Base-by-base conservation (phyloP, 2,888 invertebrate genomes). In the Pyralis farinalis region DNA sequence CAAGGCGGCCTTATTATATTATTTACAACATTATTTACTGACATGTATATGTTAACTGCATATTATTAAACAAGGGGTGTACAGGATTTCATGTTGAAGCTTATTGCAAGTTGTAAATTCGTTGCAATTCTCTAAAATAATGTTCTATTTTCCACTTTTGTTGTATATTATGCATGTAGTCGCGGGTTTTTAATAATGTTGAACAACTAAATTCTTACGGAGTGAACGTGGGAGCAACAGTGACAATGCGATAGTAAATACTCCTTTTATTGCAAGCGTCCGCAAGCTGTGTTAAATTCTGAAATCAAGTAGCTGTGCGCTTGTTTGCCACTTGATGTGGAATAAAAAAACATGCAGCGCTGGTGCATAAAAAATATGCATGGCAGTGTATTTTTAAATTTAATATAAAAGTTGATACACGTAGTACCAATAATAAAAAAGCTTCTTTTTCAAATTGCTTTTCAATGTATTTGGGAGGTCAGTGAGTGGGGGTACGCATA, bases 401-500 rank as follows among this genome's bases (percentile, higher is more conserved):
- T 6, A 8, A 2, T 16, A n/a, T 4, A 20, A 12, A 16, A 20
- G 16, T 20, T n/a, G 3, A 16, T 32, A 9, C 20, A 36, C 28
- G 11, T n/a, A 12, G 7, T 9, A 7, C 25, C n/a, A 8, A 25
- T n/a, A 7, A 5, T 39, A 42, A 44, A 44, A 44, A 44, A 36
- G 39, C 37, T 42, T 32, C 36, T 39, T 47, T 47, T 40, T 34
- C 40, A 42, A 44, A 55, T 44, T 47, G 43, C 46, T 43, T 50
- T 51, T 48, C 48, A 47, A 39, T 43, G 44, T 38, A 29, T 46
- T 44, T 30, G 41, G 55, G 54, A 53, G 60, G 55, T 49, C 45
- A 53, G 44, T n/a, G n/a, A 12, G 40, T 43, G 49, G 46, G 51
- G 49, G 48, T 61, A 61, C 52, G 60, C 53, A 58, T 53, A 60